Evolutionary conservation across 2,888 invertebrate genomes (phyloP).

Genomic region (Mythimna pallens): DNA sequence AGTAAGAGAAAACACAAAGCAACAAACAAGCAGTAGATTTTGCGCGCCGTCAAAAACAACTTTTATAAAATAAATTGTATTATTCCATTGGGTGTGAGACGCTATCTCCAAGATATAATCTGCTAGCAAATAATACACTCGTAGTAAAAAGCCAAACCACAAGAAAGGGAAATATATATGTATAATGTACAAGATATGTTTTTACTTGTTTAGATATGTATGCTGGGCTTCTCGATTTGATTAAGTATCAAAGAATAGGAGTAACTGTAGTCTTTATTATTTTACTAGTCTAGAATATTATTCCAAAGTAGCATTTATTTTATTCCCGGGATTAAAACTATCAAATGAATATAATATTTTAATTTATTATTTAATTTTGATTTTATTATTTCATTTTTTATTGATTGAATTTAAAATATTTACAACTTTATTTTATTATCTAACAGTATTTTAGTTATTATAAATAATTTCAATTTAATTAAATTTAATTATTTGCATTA

Average conservation of each 20-base stretch:
- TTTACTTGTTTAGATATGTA: conserved; percentile 7
- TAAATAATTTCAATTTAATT: too few relatives aligned
- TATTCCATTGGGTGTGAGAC: conserved; percentile 75
- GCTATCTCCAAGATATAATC: conserved; percentile 61
- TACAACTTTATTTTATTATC: too few relatives aligned
- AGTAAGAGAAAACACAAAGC: conserved; percentile 76
- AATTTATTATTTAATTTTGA: too few relatives aligned
- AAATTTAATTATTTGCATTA: too few relatives aligned
- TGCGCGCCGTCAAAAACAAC: conserved; percentile 83
- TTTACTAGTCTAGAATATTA: not conserved
- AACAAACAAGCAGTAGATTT: conserved; percentile 82
- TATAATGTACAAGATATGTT: conserved; percentile 8
- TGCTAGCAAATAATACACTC: conserved; percentile 57
- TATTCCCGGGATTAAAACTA: too few relatives aligned
- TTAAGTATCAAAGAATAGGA: conserved; percentile 27
- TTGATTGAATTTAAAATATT: too few relatives aligned
- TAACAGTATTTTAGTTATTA: too few relatives aligned
- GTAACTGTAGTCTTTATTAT: conserved; percentile 14
- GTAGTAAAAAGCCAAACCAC: conserved; percentile 53
- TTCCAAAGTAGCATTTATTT: too few relatives aligned
- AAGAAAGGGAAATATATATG: conserved; percentile 21
- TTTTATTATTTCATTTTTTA: too few relatives aligned
- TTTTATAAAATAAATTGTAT: conserved; percentile 84
- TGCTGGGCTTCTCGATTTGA: conserved; percentile 17
- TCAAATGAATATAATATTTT: too few relatives aligned